Evolutionary conservation across 2,888 invertebrate genomes (phyloP).

Genomic region (Eupeodes latifasciatus): DNA sequence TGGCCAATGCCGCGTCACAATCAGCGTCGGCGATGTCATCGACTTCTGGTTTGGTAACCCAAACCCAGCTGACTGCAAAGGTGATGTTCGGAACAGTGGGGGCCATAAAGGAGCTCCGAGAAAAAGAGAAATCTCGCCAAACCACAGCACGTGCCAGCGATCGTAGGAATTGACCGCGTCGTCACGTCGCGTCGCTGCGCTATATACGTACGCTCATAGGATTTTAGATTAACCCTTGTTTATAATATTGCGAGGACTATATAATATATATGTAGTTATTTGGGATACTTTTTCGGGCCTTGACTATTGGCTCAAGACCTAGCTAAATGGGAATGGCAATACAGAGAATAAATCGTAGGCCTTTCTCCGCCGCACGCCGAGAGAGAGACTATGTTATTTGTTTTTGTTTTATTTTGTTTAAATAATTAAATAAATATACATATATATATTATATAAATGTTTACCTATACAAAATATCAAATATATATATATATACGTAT

Average conservation of each 20-base stretch:
- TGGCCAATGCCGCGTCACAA: slow-evolving; percentile 63
- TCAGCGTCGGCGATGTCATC: slow-evolving; percentile 76
- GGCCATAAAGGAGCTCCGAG: slow-evolving; percentile 90
- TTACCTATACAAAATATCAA: slow-evolving; percentile 48
- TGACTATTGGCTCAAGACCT: slow-evolving; percentile 56
- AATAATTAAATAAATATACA: not conserved
- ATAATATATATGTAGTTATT: slow-evolving; percentile 26
- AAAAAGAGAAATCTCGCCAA: slow-evolving; percentile 88
- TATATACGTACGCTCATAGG: slow-evolving; percentile 17
- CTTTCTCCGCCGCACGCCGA: slow-evolving; percentile 35
- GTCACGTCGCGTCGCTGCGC: not conserved
- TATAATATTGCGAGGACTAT: slow-evolving; percentile 21
- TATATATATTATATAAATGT: slow-evolving; percentile 38
- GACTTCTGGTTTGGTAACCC: slow-evolving; percentile 72
- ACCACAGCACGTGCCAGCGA: slow-evolving; percentile 83
- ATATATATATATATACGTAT: slow-evolving; percentile 20
- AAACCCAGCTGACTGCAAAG: slow-evolving; percentile 88
- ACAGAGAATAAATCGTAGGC: slow-evolving; percentile 48
- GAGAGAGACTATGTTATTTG: slow-evolving; percentile 54
- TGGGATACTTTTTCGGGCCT: slow-evolving; percentile 60
- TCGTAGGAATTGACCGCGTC: slow-evolving; percentile 81
- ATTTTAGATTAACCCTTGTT: slow-evolving; percentile 41
- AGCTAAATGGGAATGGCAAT: slow-evolving; percentile 73
- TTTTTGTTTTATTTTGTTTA: slow-evolving; percentile 33
- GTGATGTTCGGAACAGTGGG: slow-evolving; percentile 90